Evolutionary conservation across 2,888 invertebrate species (phyloP), one percentile per base, ranked within the genome.

Genomic region (Melinaea menophilus): DNA sequence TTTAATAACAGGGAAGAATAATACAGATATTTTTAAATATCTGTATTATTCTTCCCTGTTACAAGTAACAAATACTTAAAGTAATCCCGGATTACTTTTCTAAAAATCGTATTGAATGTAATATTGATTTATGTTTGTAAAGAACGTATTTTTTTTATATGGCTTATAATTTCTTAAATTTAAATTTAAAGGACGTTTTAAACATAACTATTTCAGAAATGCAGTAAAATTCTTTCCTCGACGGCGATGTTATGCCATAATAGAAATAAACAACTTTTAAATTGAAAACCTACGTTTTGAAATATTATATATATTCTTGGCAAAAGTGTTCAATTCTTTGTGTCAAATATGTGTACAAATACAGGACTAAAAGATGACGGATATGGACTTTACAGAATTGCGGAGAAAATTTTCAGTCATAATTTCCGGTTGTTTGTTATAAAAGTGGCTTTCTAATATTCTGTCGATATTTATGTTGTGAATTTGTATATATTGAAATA

Each of bases 311-410:
- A 48, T 48, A 48, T 12, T 48, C 48, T 48, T 48, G 48, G 22
- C 13, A 22, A 22, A 12, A n/a, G 48, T 48, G 5, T 48, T 48
- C 13, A n/a, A n/a, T 3, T 48, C 48, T 48, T n/a, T 48, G 48
- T 48, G 48, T 48, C 48, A 48, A 11, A 48, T 22, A 4, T 48
- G 5, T 22, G 22, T n/a, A 13, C n/a, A 48, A 48, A 48, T 48
- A 48, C 48, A 48, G 48, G 48, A 48, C 48, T 2, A n/a, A 48
- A 48, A 48, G 48, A 13, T 48, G 48, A 48, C 48, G 4, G 48
- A 48, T 48, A 22, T 3, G 13, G 13, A 13, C 13, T 48, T 22
- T 48, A 13, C 4, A 13, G 48, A 48, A n/a, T 48, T 48, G 48
- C 22, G 22, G 48, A 37, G 12, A 13, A 48, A 48, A 48, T 48